Evolutionary conservation across 1,140 invertebrate genomes (phyloP).

Genomic region (Drosophila nebulosa): DNA sequence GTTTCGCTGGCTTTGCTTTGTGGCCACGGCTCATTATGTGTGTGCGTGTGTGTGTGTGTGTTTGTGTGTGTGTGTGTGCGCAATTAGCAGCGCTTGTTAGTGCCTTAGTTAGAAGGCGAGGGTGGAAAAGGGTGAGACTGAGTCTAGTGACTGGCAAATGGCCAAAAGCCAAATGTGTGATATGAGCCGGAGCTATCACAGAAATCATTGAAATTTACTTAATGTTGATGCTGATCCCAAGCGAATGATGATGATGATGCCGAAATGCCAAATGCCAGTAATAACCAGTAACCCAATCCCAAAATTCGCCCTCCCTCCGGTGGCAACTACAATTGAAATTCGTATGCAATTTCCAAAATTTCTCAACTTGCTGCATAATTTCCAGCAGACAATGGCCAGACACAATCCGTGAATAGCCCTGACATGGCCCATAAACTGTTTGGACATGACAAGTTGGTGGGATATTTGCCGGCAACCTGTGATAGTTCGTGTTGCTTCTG

Average conservation of each 20-base stretch:
- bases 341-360: not conserved
- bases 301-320: no score
- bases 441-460: slow-evolving; percentile 77
- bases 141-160: slow-evolving; percentile 36
- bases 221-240: slow-evolving; percentile 19
- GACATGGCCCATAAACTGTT: slow-evolving; percentile 72
- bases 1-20: slow-evolving; percentile 65
- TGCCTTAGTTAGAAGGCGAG: slow-evolving; percentile 13
- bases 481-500: slow-evolving; percentile 21
- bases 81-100: slow-evolving; percentile 75
- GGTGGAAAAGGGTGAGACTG: not conserved
- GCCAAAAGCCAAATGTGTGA: slow-evolving; percentile 59
- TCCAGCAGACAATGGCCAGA: slow-evolving; percentile 35
- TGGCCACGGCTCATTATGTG: slow-evolving; percentile 43
- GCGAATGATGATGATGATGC: not conserved
- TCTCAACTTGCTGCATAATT: slow-evolving; percentile 30
- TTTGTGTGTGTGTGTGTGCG: slow-evolving; percentile 27
- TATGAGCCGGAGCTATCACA: slow-evolving; percentile 71
- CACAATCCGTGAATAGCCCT: slow-evolving; percentile 9
- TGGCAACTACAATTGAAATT: not conserved
- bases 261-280: slow-evolving; percentile 2
- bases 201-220: slow-evolving; percentile 69
- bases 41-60: slow-evolving; percentile 6
- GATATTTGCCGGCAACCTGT: slow-evolving; percentile 72
- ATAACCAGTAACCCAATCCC: not conserved